Evolutionary conservation across 2,888 invertebrate genomes (phyloP).

Genomic region (Meta bourneti): DNA sequence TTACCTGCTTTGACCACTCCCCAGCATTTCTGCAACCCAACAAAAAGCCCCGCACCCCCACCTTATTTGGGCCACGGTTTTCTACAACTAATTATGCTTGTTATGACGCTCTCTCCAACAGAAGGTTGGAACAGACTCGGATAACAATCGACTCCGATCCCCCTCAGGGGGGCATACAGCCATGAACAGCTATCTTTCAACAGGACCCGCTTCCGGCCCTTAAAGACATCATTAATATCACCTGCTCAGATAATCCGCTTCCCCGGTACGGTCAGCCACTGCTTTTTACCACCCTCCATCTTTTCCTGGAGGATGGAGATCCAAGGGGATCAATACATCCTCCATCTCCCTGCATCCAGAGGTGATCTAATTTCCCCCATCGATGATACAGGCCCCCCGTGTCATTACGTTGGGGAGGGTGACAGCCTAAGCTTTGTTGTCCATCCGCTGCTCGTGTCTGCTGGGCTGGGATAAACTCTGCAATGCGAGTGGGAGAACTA

Average conservation of each 20-base stretch:
- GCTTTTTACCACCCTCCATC: slow-evolving; percentile 7
- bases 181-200: neutral
- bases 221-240: slow-evolving; percentile 69
- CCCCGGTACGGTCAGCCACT: slow-evolving; percentile 3
- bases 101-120: neutral
- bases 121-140: no score
- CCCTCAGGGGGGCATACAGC: neutral
- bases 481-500: slow-evolving; percentile 32
- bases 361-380: slow-evolving; percentile 55
- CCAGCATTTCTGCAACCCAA: no score
- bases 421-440: slow-evolving; percentile 3
- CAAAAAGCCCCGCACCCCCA: no score
- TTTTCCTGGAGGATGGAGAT: slow-evolving; percentile 2
- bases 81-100: neutral
- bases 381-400: slow-evolving; percentile 33
- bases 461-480: slow-evolving; percentile 29
- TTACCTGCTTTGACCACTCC: no score
- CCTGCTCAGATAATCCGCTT: slow-evolving; percentile 50
- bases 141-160: no score
- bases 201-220: slow-evolving; percentile 34
- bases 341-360: slow-evolving; percentile 13
- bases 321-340: slow-evolving; percentile 32
- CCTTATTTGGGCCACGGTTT: neutral
- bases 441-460: neutral
- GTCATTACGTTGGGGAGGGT: slow-evolving; percentile 12